A percentile compares a stretch with the other conserved stretches of the same genome.
phyloP scores from a whole-genome alignment of 2,113 vertebrate genomes.

The Prolemur simus region DNA sequence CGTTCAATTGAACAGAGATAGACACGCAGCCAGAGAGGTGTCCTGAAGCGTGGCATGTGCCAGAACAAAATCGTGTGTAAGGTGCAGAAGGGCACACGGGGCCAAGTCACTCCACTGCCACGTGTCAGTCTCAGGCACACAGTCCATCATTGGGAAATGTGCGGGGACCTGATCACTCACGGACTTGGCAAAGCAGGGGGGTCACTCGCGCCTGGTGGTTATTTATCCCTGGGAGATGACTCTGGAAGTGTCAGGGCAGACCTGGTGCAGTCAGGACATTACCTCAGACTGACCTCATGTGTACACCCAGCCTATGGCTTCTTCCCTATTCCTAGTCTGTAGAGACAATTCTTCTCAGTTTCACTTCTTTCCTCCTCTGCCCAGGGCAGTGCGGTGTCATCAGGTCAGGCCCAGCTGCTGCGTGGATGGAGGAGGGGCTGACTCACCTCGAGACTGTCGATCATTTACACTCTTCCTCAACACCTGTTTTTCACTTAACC shows the following conservation, averaged over 20 bases:
- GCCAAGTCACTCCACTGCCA: not conserved
- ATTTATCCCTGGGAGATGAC: not conserved
- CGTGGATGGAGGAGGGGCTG: too few species aligned
- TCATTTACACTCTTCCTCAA: not conserved
- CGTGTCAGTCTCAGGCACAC: not conserved
- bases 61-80: not conserved
- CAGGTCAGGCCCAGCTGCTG: not conserved
- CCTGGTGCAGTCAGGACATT: not conserved
- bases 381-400: not conserved
- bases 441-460: not conserved
- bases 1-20: not conserved
- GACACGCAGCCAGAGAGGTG: not conserved
- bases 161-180: not conserved
- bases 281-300: not conserved
- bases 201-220: not conserved
- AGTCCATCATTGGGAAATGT: not conserved
- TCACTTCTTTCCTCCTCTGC: not conserved
- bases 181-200: not conserved
- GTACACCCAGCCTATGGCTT: not conserved
- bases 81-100: not conserved
- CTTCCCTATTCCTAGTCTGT: not conserved
- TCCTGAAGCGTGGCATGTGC: rapidly evolving
- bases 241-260: not conserved
- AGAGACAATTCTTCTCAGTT: not conserved
- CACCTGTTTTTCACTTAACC: not conserved